These are phyloP conservation scores for Euphonia xanthogaster DNA, from an alignment of 2,797 vertebrate species.

Conservation along the genomic window DNA sequence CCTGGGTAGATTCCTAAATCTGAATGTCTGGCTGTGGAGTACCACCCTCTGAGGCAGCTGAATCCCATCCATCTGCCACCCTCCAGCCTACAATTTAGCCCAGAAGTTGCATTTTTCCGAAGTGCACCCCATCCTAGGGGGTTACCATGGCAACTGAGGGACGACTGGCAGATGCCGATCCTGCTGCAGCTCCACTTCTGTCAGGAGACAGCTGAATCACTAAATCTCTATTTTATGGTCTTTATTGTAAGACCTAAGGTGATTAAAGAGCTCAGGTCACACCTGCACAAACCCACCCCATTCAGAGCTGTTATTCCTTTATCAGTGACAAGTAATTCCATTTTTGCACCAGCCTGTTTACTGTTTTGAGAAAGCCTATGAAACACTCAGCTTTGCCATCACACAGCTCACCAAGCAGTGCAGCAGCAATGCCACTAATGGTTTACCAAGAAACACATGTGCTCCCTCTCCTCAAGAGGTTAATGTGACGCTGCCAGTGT, in stretches of 20 bases:
- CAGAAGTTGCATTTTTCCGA: neutral
- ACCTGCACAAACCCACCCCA: neutral
- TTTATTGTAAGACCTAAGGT: neutral
- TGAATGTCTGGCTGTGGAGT: neutral
- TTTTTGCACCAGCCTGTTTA: neutral
- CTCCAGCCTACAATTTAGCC: neutral
- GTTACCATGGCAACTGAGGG: constrained; percentile 31
- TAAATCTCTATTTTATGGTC: neutral
- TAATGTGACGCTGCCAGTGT: neutral
- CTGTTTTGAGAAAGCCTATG: neutral
- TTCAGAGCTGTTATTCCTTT: neutral
- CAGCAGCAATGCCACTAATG: neutral
- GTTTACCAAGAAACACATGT: neutral
- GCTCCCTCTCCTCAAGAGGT: neutral
- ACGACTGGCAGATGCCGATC: neutral
- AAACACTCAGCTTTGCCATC: neutral
- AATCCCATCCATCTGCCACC: neutral
- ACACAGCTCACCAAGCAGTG: neutral
- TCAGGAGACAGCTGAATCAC: neutral
- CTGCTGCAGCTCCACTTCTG: neutral
- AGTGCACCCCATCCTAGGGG: neutral
- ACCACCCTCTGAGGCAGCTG: neutral
- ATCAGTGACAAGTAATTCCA: neutral
- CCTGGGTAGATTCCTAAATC: neutral
- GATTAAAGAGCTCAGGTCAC: neutral